phyloP scores from a whole-genome alignment of 2,888 invertebrate genomes.

The Acleris sparsana region DNA sequence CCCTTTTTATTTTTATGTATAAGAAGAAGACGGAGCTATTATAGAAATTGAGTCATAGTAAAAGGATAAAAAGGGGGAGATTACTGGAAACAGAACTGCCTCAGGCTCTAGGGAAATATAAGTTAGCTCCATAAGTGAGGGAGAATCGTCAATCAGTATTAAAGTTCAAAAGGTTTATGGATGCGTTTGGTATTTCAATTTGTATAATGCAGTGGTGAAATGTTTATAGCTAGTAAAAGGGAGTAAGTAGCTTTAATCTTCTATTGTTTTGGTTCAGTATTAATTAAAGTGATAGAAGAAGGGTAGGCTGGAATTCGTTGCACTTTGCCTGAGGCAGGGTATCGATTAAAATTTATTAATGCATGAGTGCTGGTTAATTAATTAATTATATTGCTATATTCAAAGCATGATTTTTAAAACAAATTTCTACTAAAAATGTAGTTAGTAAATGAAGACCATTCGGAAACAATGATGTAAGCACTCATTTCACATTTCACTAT shows the following conservation, averaged over 20 bases:
- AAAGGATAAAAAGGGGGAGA: slow-evolving; percentile 50
- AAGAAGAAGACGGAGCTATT: slow-evolving; percentile 53
- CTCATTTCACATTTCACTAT: no score
- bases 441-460: no score
- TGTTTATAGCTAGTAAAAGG: slow-evolving; percentile 31
- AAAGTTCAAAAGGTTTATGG: slow-evolving; percentile 65
- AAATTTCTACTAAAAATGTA: no score
- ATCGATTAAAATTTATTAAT: no score
- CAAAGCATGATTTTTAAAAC: no score
- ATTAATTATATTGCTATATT: no score
- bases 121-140: slow-evolving; percentile 66
- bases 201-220: slow-evolving; percentile 54
- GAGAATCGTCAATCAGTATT: slow-evolving; percentile 73
- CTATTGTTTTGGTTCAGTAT: slow-evolving; percentile 23
- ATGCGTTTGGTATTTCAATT: slow-evolving; percentile 63
- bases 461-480: no score
- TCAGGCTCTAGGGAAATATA: slow-evolving; percentile 73
- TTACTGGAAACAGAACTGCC: slow-evolving; percentile 54
- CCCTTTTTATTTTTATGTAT: slow-evolving; percentile 45
- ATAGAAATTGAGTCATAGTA: slow-evolving; percentile 38
- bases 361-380: no score
- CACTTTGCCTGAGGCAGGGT: no score
- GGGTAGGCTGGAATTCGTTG: neutral
- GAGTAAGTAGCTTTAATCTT: slow-evolving; percentile 32
- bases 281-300: slow-evolving; percentile 24